Evolutionary conservation across 2,888 invertebrate genomes (phyloP), one percentile per base, ranked within the genome.

Genomic region (Tetragnatha montana): DNA sequence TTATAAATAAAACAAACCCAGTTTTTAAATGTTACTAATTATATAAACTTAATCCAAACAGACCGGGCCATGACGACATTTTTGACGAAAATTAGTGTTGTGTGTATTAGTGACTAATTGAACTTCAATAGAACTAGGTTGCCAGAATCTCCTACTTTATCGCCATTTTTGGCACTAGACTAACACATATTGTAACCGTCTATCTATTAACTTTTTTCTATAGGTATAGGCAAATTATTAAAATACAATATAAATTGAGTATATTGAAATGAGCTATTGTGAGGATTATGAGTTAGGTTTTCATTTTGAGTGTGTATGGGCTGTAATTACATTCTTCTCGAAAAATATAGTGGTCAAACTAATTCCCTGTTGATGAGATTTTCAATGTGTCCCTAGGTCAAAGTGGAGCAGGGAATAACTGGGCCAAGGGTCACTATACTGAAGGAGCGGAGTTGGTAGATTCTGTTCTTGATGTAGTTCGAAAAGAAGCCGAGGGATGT

Each of bases 391-490:
- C 14, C n/a, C 21, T 75, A 89, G 89, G 89, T 50, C 89, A 89
- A 21, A 89, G 89, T 83, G 88, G 88, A 69, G 88, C 88, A 50
- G 88, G 88, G 17, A 88, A 88, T 50, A 88, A 88, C 8, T 89
- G 89, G 89, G 84, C 89, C 22, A 89, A 89, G 75, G 89, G 85
- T 14, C 85, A 98, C 79, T 95, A 92, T 73, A 75, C 95, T 94
- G 88, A 94, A 93, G 95, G 95, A 0, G 94, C 95, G n/a, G 95
- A 95, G 92, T 92, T 95, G 12, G 94, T 95, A 12, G 95, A 95
- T 92, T 93, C 96, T 94, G 95, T 95, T 3, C 92, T 95, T 73
- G 95, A 95, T 92, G 95, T 95, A 17, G 94, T 95, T 69, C 93
- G 95, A 51, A 95, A 95, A 92, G 95, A 95, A 91, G 94, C 95